Evolutionary conservation across 2,797 vertebrate genomes (phyloP), one percentile per base, ranked within the genome.

Genomic region (Tachyglossus aculeatus): DNA sequence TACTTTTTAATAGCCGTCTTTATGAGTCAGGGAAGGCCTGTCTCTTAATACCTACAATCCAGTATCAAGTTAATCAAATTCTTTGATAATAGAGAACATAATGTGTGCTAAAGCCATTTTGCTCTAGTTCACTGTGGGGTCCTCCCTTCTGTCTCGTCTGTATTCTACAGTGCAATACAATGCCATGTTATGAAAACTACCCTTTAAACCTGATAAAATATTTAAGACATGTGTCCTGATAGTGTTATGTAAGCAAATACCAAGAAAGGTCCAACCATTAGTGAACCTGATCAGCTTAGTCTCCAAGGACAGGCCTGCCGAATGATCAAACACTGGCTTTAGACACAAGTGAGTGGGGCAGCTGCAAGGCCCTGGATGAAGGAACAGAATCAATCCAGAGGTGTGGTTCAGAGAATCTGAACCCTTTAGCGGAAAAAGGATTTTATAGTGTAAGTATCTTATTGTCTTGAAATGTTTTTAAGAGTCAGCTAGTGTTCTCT

Each of bases 191-290:
- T 58, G 67, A 90, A 86, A 90, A 66, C 45, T 76, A 86, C 81
- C 83, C 86, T 52, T 43, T 5, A n/a, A 81, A 78, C 66, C 82
- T 91, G 71, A 89, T 92, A 84, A 90, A 91, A 88, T 90, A 92
- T 91, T 92, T 79, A 91, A 88, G 67, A 77, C 3, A 0, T 0
- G 2, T 87, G 85, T 85, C 84, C 87, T 85, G 81, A 88, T 85
- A 85, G 68, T 77, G 81, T 86, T 81, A 77, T 74, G 86, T 87
- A 91, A 92, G 88, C 87, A 91, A 87, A 90, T 83, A 88, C 82
- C 79, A 80, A 5, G 32, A 47, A 41, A 83, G 65, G 74, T 55
- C 62, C 2, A 0, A 54, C 70, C 78, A 81, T 88, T 86, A 87
- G 82, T 75, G 81, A 91, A 84, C 78, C 78, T 55, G 78, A 91